Percentiles rank a stretch among this genome's conserved stretches.
These are phyloP conservation scores for Pipa parva DNA, from an alignment of 2,113 vertebrate species.

Conservation along the genomic window DNA sequence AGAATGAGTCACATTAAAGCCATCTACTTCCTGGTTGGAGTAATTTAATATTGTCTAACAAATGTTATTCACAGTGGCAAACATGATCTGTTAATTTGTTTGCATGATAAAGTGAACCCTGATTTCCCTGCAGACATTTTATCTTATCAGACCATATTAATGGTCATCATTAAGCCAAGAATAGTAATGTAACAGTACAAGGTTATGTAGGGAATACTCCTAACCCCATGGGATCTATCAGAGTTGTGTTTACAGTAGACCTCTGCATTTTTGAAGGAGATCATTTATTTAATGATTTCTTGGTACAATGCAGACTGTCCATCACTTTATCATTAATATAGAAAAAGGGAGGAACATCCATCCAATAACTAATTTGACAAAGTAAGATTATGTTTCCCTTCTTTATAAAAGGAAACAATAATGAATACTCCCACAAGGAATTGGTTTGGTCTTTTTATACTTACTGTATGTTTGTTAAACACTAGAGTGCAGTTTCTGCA, in stretches of 20 bases:
- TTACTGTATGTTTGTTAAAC: constrained; percentile 31
- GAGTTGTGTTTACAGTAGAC: background rate
- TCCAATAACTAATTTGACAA: background rate
- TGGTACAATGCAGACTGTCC: constrained; percentile 7
- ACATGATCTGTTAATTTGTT: background rate
- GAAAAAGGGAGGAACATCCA: background rate
- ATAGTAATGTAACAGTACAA: background rate
- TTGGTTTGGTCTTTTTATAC: background rate
- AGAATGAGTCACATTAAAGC: no score
- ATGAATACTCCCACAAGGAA: constrained; percentile 12
- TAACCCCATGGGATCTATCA: background rate
- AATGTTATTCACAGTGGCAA: constrained; percentile 3
- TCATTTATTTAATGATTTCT: background rate
- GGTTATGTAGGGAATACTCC: background rate
- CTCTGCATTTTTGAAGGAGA: constrained; percentile 1
- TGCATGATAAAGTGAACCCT: constrained; percentile 6
- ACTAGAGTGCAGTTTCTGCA: constrained; percentile 36
- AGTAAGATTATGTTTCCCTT: constrained; percentile 20
- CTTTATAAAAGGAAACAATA: constrained; percentile 2
- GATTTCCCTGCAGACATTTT: constrained; percentile 28
- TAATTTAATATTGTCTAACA: constrained; percentile 4
- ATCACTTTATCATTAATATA: background rate
- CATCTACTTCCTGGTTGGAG: no score
- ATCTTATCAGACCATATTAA: constrained; percentile 28
- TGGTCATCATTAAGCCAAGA: constrained; percentile 30